phyloP scores from a whole-genome alignment of 2,797 vertebrate species.

The Danionella dracula region DNA sequence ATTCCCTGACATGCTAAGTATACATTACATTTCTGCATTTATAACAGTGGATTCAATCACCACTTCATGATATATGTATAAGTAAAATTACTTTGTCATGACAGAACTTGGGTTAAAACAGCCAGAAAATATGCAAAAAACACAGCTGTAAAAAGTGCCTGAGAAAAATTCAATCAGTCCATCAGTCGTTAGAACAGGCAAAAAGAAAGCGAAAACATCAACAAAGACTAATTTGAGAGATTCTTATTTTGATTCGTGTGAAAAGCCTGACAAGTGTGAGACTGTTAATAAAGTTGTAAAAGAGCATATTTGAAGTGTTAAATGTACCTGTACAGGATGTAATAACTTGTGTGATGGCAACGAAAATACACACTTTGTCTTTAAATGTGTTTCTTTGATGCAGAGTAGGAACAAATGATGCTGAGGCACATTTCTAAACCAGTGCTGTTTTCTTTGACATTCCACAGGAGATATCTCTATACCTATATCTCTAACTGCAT shows the following conservation, averaged over 20 bases:
- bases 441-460: neutral
- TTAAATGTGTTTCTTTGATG: too few species aligned
- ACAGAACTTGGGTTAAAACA: too few species aligned
- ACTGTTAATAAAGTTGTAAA: neutral
- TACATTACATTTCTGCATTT: too few species aligned
- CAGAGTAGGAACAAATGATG: too few species aligned
- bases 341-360: slow-evolving; percentile 1
- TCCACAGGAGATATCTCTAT: neutral
- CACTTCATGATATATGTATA: too few species aligned
- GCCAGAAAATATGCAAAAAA: too few species aligned
- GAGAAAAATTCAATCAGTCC: neutral
- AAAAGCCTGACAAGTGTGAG: neutral
- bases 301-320: neutral
- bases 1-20: too few species aligned
- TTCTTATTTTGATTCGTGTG: neutral
- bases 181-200: neutral
- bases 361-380: too few species aligned
- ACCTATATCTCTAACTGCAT: too few species aligned
- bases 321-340: neutral
- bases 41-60: too few species aligned
- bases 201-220: neutral
- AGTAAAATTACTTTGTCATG: too few species aligned
- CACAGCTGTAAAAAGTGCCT: neutral
- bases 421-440: neutral
- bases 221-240: neutral